Evolutionary conservation across 2,888 invertebrate genomes (phyloP), one percentile per base, ranked within the genome.

Genomic region (Platypus cylindrus): DNA sequence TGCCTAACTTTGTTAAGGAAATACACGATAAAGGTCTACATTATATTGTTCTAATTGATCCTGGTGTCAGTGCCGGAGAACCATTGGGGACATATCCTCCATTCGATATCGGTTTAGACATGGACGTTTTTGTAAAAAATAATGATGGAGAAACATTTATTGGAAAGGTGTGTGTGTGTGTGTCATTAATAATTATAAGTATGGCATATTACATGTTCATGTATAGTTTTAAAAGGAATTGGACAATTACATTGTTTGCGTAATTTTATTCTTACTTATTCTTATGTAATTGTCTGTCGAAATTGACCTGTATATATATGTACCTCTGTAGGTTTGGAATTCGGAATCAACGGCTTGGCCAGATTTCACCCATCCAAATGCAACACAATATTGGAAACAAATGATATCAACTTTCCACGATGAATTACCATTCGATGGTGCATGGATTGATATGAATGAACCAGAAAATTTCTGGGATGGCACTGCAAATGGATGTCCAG

Each of bases 401-500:
- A 78, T 82, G 74, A 62, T 86, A 54, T 55, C 62, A 2, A 56
- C 66, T 9, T 70, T 81, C 53, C 75, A 83, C 48, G 59, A 71
- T 5, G 50, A 59, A 37, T 62, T 86, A 30, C 60, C 68, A 3
- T 84, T 74, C 50, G 89, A 90, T 52, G 89, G 87, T 8, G 75
- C 78, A 25, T 89, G 89, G 89, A 81, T 89, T 48, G 85, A 87
- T 51, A 89, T 89, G 87, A 87, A 89, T 61, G 89, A 89, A 54
- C 85, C 85, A 0, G 78, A 83, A 0, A 86, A 86, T 63, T 85
- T 87, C 61, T 63, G 72, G 11, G 69, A 78, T 44, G 86, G 61
- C 2, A 48, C 58, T 1, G 49, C 53, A 36, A 52, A 55, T 38
- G 73, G 74, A 2, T 44, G 78, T 50, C 63, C 66, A 2, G 49